A percentile compares a stretch with the other conserved stretches of the same genome.
phyloP scores from a whole-genome alignment of 2,797 vertebrate genomes.

The Heliangelus exortis region DNA sequence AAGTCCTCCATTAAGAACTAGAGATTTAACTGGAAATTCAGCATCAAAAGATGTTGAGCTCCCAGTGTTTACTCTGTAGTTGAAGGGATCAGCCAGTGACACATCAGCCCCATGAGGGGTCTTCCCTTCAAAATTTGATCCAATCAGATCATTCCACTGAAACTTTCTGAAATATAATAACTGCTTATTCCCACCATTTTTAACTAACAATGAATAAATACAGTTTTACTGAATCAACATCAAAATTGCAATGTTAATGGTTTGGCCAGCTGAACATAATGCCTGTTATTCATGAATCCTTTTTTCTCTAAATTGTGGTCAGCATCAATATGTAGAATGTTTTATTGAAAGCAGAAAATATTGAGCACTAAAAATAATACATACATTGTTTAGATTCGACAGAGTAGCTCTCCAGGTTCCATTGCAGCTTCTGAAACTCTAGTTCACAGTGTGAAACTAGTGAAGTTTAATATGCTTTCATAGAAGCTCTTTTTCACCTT shows the following conservation, averaged over 20 bases:
- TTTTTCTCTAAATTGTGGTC: not conserved
- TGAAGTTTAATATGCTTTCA: not conserved
- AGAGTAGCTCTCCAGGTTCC: not conserved
- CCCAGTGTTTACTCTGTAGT: not conserved
- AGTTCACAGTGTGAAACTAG: not conserved
- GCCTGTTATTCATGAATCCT: rapidly evolving
- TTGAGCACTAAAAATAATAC: not conserved
- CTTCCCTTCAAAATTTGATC: not conserved
- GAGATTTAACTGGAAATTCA: not conserved
- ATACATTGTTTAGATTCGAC: not conserved
- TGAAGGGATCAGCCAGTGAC: not conserved
- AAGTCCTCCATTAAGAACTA: not conserved
- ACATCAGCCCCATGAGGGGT: not conserved
- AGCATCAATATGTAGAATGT: not conserved
- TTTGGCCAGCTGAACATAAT: not conserved
- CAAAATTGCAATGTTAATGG: not conserved
- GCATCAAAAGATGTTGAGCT: not conserved
- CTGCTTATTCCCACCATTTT: not conserved
- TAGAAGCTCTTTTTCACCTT: not conserved
- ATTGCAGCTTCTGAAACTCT: not conserved
- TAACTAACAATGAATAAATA: rapidly evolving
- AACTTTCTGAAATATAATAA: not conserved
- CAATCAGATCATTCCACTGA: not conserved
- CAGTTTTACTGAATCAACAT: not conserved
- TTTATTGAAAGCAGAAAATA: not conserved